These are phyloP conservation scores for Brachylomia viminalis DNA, from an alignment of 2,888 invertebrate genomes.

Conservation along the genomic window DNA sequence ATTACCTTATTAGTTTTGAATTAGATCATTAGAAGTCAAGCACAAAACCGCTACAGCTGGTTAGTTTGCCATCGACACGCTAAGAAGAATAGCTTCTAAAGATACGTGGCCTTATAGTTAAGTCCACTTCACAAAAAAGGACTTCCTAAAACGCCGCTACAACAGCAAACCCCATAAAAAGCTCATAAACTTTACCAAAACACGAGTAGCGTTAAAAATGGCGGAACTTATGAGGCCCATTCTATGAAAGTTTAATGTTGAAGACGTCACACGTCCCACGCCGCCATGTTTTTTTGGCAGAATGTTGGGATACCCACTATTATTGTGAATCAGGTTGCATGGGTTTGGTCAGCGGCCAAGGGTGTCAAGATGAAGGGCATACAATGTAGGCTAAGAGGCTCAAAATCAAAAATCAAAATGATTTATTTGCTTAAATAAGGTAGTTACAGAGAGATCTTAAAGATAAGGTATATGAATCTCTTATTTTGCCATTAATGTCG, in stretches of 20 bases:
- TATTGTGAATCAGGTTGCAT: constrained; percentile 26
- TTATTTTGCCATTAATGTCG: too few species aligned
- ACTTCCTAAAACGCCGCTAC: constrained; percentile 9
- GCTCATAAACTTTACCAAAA: constrained; percentile 23
- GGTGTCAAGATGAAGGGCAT: constrained; percentile 50
- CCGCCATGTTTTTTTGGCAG: constrained; percentile 38
- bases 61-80: neutral
- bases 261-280: constrained; percentile 31
- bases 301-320: constrained; percentile 35
- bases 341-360: constrained; percentile 51
- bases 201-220: constrained; percentile 31
- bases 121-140: constrained; percentile 11
- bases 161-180: constrained; percentile 23
- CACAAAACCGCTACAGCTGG: neutral
- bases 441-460: too few species aligned
- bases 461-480: too few species aligned
- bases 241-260: constrained; percentile 45
- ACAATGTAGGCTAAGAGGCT: constrained; percentile 28
- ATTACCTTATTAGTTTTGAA: neutral
- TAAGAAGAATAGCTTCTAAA: neutral
- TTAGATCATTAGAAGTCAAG: neutral
- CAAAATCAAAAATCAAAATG: too few species aligned
- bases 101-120: neutral
- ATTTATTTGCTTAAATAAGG: too few species aligned
- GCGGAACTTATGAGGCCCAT: constrained; percentile 21